Evolutionary conservation across 2,888 invertebrate genomes (phyloP), one percentile per base, ranked within the genome.

Genomic region (Thumatha senex): DNA sequence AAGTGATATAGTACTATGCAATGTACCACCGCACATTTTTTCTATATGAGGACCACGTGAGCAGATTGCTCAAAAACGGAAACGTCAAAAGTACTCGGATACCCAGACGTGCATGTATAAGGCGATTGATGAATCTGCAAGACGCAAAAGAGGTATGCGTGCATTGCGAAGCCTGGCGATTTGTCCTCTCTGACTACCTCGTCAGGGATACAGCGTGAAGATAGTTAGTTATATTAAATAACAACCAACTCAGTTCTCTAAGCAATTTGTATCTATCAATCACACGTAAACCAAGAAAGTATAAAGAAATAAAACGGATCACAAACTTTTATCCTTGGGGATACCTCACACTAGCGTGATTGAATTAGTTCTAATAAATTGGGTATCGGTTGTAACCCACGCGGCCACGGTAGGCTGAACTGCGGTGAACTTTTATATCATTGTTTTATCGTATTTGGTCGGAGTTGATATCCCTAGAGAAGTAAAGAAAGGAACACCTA

Each of bases 221-320:
- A 4, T 24, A 24, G 5, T 2, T 8, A 35, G 34, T 44, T 24
- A 44, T 11, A 24, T 13, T 38, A 18, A 30, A 9, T 35, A 44
- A 14, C 40, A 55, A 39, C 36, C 45, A 63, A 63, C 51, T 45
- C 46, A 69, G 67, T 63, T 72, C 70, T 68, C 60, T 58, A 72
- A 73, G 70, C 72, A 72, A 77, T 76, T 77, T 69, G 76, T 76
- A 75, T 71, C 76, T 76, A 75, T 71, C 76, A 76, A 77, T 77
- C 72, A 48, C 58, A 67, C 38, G 64, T 58, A 58, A 60, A 63
- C 62, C 52, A 48, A 58, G 59, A 44, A 68, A 58, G 54, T 59
- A 64, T 59, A 58, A 67, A 71, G 71, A 63, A 65, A 72, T 71
- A 71, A 67, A 72, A 65, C 65, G 57, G 58, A 62, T 67, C 66